phyloP scores from a whole-genome alignment of 1,140 invertebrate genomes.

The Drosophila trapezifrons region DNA sequence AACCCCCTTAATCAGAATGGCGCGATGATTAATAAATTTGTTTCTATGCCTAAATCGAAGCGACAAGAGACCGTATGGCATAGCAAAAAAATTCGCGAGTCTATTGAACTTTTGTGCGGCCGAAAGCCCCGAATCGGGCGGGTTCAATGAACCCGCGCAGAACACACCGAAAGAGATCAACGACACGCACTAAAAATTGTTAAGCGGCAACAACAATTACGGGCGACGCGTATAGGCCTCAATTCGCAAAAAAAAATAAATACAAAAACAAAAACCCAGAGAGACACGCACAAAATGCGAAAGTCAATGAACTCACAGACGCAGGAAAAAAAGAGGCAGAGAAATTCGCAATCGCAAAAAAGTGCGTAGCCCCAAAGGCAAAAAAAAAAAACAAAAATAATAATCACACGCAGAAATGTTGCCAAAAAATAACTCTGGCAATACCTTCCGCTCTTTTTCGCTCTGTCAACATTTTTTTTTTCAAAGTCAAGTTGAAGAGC shows the following conservation, averaged over 20 bases:
- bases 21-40: slow-evolving; percentile 35
- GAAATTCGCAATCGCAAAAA: slow-evolving; percentile 44
- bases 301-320: slow-evolving; percentile 67
- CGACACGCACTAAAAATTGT: slow-evolving; percentile 73
- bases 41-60: slow-evolving; percentile 41
- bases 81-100: slow-evolving; percentile 61
- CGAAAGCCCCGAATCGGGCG: slow-evolving; percentile 40
- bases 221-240: slow-evolving; percentile 54
- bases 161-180: slow-evolving; percentile 67
- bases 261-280: slow-evolving; percentile 22
- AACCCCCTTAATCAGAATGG: slow-evolving; percentile 22
- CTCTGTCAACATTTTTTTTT: slow-evolving; percentile 67
- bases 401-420: slow-evolving; percentile 50
- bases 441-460: slow-evolving; percentile 12
- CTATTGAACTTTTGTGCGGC: slow-evolving; percentile 73
- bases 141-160: slow-evolving; percentile 64
- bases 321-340: slow-evolving; percentile 26
- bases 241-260: slow-evolving; percentile 57
- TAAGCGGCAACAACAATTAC: slow-evolving; percentile 31
- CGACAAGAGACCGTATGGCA: not conserved
- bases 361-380: slow-evolving; percentile 40
- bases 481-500: slow-evolving; percentile 84
- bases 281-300: slow-evolving; percentile 47
- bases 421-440: slow-evolving; percentile 56
- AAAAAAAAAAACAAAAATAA: slow-evolving; percentile 4